Evolutionary conservation across 2,113 vertebrate species (phyloP), one percentile per base, ranked within the genome.

Genomic region (Pelusios castaneus): DNA sequence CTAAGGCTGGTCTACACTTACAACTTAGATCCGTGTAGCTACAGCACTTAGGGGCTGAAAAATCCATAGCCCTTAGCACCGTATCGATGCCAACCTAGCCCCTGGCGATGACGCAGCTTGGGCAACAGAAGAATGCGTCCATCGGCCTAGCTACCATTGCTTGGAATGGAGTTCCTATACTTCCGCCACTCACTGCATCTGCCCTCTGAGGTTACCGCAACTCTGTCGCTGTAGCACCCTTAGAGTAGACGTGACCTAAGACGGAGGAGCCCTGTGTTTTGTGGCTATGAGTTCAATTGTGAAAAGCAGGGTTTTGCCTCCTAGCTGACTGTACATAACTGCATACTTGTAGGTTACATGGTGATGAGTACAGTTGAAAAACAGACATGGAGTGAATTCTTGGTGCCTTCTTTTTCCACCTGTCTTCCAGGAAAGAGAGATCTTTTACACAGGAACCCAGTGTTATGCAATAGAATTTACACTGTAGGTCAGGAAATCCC

Each of bases 361-460:
- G 81, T n/a, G 45, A 60, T 54, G 6, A 12, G 54, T 29, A 49
- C 10, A 38, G 21, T 43, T 45, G 56, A 34, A 91, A 85, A 73
- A n/a, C 78, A 91, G 54, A 89, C 78, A 52, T 0, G 1, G 34
- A 90, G 25, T 41, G 34, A 92, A 41, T 34, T 58, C 77, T 88
- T 0, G 0, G 31, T 67, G 25, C 22, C 34, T 22, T 49, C 0
- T 55, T 81, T 38, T 79, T 60, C 52, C 29, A 88, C 38, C 14
- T 87, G 47, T 19, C 55, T 38, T 81, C 58, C 70, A 83, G 34
- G 22, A 81, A 93, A 63, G 31, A 52, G 34, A 52, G n/a, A n/a
- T 85, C 85, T 34, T 89, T 89, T 84, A 54, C 86, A 77, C 58
- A 51, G 73, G 43, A 91, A 70, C 16, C 4, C 31, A 85, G 34